phyloP scores from a whole-genome alignment of 2,113 vertebrate genomes.

The Steatornis caripensis region DNA sequence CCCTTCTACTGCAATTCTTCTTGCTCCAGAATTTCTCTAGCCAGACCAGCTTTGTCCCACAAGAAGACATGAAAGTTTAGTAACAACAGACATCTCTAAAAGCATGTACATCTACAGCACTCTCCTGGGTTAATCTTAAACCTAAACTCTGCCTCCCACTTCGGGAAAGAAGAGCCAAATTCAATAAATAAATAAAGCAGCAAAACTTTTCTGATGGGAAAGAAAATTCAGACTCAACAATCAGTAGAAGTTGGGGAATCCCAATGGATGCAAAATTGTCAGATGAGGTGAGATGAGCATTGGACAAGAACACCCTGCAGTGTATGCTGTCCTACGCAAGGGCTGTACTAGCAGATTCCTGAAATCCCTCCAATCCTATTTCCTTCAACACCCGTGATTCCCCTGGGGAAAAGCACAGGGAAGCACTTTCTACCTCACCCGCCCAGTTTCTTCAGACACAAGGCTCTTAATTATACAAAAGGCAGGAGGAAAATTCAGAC shows the following conservation, averaged over 20 bases:
- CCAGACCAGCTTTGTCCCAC: background rate
- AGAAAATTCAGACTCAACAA: background rate
- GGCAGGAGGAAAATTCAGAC: background rate
- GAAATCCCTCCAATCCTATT: conserved; percentile 5
- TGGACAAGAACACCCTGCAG: background rate
- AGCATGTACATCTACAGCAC: background rate
- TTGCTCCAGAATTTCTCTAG: background rate
- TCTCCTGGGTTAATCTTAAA: background rate
- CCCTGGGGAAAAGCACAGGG: background rate
- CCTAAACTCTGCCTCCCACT: background rate
- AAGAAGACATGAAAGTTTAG: background rate
- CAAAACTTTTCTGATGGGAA: background rate
- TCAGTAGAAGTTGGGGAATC: background rate
- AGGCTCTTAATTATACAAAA: background rate
- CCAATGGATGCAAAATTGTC: background rate
- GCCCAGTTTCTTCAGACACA: background rate
- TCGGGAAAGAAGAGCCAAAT: background rate
- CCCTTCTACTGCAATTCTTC: background rate
- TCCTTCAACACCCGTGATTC: background rate
- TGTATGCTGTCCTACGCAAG: background rate
- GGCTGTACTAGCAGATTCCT: background rate
- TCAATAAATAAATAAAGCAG: background rate
- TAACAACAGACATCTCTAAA: background rate
- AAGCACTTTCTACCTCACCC: background rate
- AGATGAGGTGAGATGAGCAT: background rate